phyloP scores from a whole-genome alignment of 2,888 invertebrate species.

The Eupeodes luniger region DNA sequence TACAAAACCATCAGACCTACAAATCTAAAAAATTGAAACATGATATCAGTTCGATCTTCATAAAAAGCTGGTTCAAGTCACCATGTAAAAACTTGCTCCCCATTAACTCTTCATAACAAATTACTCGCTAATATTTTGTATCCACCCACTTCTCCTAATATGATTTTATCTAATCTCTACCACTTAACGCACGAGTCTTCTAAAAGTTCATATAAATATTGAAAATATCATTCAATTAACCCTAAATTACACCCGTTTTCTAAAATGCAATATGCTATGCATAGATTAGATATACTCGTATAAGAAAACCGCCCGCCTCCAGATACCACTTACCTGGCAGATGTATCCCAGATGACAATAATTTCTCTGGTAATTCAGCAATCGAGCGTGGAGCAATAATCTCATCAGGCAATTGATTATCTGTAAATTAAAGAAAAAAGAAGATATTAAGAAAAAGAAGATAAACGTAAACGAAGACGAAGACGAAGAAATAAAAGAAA shows the following conservation, averaged over 20 bases:
- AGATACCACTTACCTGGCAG: slow-evolving; percentile 86
- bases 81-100: not conserved
- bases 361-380: slow-evolving; percentile 88
- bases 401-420: slow-evolving; percentile 80
- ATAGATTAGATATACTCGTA: no score
- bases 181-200: not conserved
- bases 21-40: no score
- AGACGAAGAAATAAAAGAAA: slow-evolving; percentile 11
- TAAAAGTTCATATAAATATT: not conserved
- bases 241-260: not conserved
- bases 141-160: not conserved
- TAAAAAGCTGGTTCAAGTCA: no score
- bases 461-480: slow-evolving; percentile 39
- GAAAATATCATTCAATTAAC: slow-evolving; percentile 7
- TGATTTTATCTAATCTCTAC: slow-evolving; percentile 4
- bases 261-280: no score
- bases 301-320: slow-evolving; percentile 34
- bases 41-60: no score
- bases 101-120: not conserved
- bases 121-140: not conserved
- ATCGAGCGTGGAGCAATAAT: slow-evolving; percentile 86
- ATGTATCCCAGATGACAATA: slow-evolving; percentile 88
- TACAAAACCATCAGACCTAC: no score
- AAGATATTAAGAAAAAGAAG: slow-evolving; percentile 50
- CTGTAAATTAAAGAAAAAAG: slow-evolving; percentile 76